Conservation (phyloP, 2,797 vertebrate species). For the Pelodytes ibericus region DNA sequence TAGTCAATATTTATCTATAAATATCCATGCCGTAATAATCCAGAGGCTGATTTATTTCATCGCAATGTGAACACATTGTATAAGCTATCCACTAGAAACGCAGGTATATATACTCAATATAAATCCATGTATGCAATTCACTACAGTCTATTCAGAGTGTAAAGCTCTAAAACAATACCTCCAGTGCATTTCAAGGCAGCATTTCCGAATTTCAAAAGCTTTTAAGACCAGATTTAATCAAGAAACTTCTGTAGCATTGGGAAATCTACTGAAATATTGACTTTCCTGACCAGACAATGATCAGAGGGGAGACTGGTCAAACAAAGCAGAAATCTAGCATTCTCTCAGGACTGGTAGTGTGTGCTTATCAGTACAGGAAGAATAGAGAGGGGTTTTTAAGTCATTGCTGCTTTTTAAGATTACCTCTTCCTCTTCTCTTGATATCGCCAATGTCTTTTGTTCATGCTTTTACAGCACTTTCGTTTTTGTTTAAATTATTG, state of each 20-base stretch:
- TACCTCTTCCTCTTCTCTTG: slow-evolving; percentile 34
- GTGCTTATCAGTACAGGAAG: slow-evolving; percentile 40
- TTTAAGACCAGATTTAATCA: slow-evolving; percentile 50
- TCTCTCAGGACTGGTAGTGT: slow-evolving; percentile 24
- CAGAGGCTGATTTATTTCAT: too few species aligned
- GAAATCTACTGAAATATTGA: slow-evolving; percentile 49
- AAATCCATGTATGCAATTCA: too few species aligned
- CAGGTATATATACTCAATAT: too few species aligned
- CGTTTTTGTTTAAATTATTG: slow-evolving; percentile 12
- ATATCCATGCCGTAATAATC: too few species aligned
- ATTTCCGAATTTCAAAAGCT: slow-evolving; percentile 29
- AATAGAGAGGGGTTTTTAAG: slow-evolving; percentile 25
- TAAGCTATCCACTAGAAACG: too few species aligned
- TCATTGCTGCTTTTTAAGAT: slow-evolving; percentile 46
- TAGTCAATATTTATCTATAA: too few species aligned
- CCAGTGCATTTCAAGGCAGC: slow-evolving; percentile 20
- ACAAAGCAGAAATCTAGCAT: slow-evolving; percentile 40
- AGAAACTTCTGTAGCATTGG: slow-evolving; percentile 36
- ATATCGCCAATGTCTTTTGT: slow-evolving; percentile 39
- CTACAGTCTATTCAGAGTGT: background rate
- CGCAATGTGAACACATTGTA: too few species aligned
- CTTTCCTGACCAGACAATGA: slow-evolving; percentile 52
- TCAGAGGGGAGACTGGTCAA: slow-evolving; percentile 48
- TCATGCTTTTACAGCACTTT: slow-evolving; percentile 33
- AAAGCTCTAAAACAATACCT: slow-evolving; percentile 25